Evolutionary conservation across 2,888 invertebrate genomes (phyloP).

Genomic region (Autographa pulchrina): DNA sequence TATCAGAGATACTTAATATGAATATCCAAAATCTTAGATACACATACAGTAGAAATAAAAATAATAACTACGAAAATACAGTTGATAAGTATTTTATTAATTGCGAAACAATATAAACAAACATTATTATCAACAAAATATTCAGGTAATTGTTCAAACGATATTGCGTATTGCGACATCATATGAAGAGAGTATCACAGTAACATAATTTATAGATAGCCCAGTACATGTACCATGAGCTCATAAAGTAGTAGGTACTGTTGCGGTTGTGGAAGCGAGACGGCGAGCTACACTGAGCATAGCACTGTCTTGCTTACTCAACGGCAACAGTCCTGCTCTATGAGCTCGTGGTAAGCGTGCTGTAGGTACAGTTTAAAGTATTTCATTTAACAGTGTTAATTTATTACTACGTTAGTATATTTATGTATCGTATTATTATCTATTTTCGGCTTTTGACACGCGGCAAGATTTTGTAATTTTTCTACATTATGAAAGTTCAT

Average conservation of each 20-base stretch:
- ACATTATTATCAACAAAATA: conserved; percentile 72
- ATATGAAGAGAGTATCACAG: conserved; percentile 85
- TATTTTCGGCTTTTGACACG: conserved; percentile 23
- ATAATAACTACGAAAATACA: conserved; percentile 59
- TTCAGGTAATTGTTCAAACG: conserved; percentile 70
- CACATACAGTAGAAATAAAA: conserved; percentile 30
- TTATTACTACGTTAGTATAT: conserved; percentile 25
- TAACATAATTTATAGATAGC: conserved; percentile 67
- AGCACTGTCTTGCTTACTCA: too few species aligned
- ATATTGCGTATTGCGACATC: conserved; percentile 71
- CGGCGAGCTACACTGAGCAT: too few species aligned
- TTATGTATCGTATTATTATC: conserved; percentile 12
- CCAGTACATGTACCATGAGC: conserved; percentile 12
- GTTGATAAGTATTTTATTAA: conserved; percentile 62
- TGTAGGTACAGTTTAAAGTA: conserved; percentile 44
- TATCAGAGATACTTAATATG: background rate
- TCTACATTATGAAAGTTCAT: background rate
- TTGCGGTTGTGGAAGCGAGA: too few species aligned
- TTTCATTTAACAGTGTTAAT: conserved; percentile 17
- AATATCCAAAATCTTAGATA: background rate
- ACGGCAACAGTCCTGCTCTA: too few species aligned
- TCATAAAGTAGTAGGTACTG: too few species aligned
- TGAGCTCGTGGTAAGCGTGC: too few species aligned
- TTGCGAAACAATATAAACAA: conserved; percentile 68
- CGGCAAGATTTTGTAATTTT: conserved; percentile 29